Base-by-base conservation (phyloP, 1,140 invertebrate species). In the Mactra quadrangularis region DNA sequence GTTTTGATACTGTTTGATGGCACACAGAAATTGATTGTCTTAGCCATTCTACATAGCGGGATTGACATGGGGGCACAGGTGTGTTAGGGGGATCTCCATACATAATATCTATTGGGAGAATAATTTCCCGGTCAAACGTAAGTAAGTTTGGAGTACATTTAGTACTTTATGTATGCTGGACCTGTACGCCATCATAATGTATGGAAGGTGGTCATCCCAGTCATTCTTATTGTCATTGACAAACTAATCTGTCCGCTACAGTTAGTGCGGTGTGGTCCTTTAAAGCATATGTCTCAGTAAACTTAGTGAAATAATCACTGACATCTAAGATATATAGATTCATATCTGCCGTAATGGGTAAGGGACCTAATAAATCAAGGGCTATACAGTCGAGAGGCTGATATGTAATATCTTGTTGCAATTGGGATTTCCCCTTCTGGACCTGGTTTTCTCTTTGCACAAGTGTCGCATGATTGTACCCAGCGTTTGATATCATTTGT, bases 321-420 rank as follows among this genome's bases (percentile, higher is more conserved):
- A 88, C 35, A 0, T 89, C 89, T 9, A 92, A 59, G 19, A 92
- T 77, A 60, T 86, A 88, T 19, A 70, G 66, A 66, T 89, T 92
- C 0, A 83, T 62, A 70, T 57, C 35, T 1, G 55, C 22, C 13
- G 77, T 75, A 1, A 47, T 25, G 27, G 60, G 22, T 0, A 81
- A 27, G 15, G 45, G 45, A 19, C 52, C 81, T 35, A 85, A 25
- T 29, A 87, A 85, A 31, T 85, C 72, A 3, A 83, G 53, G 1
- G 79, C 74, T 2, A 71, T 78, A 0, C 55, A 7, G 22, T 77
- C 62, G 1, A 85, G 9, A 0, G 71, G 81, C 17, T 13, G 0
- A 4, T 22, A 1, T 1, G 81, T 35, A 19, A 64, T 29, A n/a
- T 41, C 22, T 53, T 71, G 83, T 22, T 72, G 11, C 1, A 79